Conservation (phyloP, 2,888 invertebrate genomes). For the Synanthedon myopaeformis region DNA sequence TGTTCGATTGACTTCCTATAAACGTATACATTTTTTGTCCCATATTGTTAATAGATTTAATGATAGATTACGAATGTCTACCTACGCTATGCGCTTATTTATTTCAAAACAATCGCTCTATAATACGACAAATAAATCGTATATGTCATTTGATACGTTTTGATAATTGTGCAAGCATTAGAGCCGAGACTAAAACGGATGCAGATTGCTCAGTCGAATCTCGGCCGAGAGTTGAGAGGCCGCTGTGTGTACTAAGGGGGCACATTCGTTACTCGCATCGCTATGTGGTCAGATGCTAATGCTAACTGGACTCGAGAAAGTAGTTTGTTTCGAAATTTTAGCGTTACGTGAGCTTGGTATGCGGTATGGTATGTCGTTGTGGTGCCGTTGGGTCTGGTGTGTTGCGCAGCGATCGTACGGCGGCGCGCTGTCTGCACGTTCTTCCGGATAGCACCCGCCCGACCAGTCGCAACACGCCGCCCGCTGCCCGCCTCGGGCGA, state of each 20-base stretch:
- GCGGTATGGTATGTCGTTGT: constrained; percentile 49
- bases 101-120: constrained; percentile 2
- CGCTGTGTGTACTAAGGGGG: constrained; percentile 5
- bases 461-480: constrained; percentile 64
- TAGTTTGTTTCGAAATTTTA: constrained; percentile 63
- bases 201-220: constrained; percentile 14
- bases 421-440: constrained; percentile 67
- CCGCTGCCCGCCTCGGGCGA: constrained; percentile 64
- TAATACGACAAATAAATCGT: background rate
- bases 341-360: constrained; percentile 54
- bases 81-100: constrained; percentile 2
- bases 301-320: constrained; percentile 59
- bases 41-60: background rate
- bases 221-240: constrained; percentile 26
- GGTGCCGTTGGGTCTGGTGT: constrained; percentile 64
- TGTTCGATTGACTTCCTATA: too few species aligned
- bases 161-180: constrained; percentile 5
- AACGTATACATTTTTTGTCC: background rate
- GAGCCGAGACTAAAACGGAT: constrained; percentile 7
- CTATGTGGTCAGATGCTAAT: constrained; percentile 43
- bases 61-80: background rate
- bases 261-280: constrained; percentile 19
- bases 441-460: constrained; percentile 65
- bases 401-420: constrained; percentile 47
- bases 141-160: background rate